Base-by-base conservation (phyloP, 1,140 invertebrate genomes). In the Delia radicum region DNA sequence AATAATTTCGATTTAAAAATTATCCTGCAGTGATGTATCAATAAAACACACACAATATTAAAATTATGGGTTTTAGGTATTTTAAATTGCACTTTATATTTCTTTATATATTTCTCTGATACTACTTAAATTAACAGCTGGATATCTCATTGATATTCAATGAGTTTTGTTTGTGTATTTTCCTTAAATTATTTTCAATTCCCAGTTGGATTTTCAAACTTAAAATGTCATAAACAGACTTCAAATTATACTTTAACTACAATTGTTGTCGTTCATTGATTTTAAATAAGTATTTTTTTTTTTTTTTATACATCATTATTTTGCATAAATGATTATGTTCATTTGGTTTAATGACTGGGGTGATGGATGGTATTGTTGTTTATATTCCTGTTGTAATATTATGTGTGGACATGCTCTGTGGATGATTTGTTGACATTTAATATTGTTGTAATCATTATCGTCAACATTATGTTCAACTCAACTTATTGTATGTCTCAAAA, bases 351-450 rank as follows among this genome's bases (percentile, higher is more conserved):
- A 42, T 42, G 37, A 8, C 37, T 42, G 37, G 37, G 37, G 37
- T 42, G 37, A n/a, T 42, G 10, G 10, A 42, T 13, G 12, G 3
- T 10, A 42, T 42, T 42, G 37, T 42, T 10, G 33, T 33, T n/a
- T n/a, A n/a, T n/a, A 33, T 33, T 42, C 12, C 37, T 42, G 37
- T 1, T 21, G 1, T 55, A 24, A 55, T 3, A 15, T 55, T 55
- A 55, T 55, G n/a, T 21, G n/a, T 69, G 29, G 29, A 37, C 29
- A 37, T 33, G 18, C 2, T 33, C 65, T 69, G 65, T 33, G 12
- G 15, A 69, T 69, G 65, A 69, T 69, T 69, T 69, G 65, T 69
- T 69, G 65, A 69, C 29, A 69, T 69, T 69, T 69, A 69, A 69
- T 69, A 69, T 69, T 69, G 65, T 69, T 69, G 65, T 69, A 69